Percentiles rank a stretch among this genome's conserved stretches.
Evolutionary conservation across 2,797 vertebrate genomes (phyloP).

Genomic region (Sciurus vulgaris): DNA sequence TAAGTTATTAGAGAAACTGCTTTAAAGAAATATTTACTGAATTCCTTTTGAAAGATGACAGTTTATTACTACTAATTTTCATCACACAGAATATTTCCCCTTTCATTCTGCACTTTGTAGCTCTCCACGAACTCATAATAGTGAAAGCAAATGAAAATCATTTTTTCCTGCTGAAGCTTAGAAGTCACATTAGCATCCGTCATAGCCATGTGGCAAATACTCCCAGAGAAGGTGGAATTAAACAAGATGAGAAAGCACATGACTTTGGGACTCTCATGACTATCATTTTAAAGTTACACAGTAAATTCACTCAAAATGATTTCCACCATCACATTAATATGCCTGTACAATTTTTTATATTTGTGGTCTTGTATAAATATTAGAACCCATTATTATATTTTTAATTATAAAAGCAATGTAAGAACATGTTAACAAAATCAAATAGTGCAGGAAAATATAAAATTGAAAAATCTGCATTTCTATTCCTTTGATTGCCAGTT

Average conservation of each 20-base stretch:
- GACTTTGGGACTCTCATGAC: not conserved
- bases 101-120: slow-evolving; percentile 46
- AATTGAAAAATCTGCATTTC: not conserved
- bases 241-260: slow-evolving; percentile 5
- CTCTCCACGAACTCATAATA: slow-evolving; percentile 50
- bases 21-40: slow-evolving; percentile 74
- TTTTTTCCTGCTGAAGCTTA: slow-evolving; percentile 52
- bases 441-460: not conserved
- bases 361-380: not conserved
- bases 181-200: slow-evolving; percentile 4
- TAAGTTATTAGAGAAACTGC: slow-evolving; percentile 55
- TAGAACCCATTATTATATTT: not conserved
- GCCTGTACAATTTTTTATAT: not conserved
- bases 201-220: not conserved
- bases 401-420: slow-evolving; percentile 16
- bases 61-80: slow-evolving; percentile 38
- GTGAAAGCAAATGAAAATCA: slow-evolving; percentile 56
- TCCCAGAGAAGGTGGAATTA: slow-evolving; percentile 52
- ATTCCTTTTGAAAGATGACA: slow-evolving; percentile 69
- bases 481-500: not conserved
- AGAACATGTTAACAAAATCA: not conserved
- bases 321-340: slow-evolving; percentile 26
- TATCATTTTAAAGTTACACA: slow-evolving; percentile 2
- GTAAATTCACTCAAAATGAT: slow-evolving; percentile 49
- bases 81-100: slow-evolving; percentile 53